Base-by-base conservation (phyloP, 2,113 vertebrate genomes). In the Cinclus mexicanus region DNA sequence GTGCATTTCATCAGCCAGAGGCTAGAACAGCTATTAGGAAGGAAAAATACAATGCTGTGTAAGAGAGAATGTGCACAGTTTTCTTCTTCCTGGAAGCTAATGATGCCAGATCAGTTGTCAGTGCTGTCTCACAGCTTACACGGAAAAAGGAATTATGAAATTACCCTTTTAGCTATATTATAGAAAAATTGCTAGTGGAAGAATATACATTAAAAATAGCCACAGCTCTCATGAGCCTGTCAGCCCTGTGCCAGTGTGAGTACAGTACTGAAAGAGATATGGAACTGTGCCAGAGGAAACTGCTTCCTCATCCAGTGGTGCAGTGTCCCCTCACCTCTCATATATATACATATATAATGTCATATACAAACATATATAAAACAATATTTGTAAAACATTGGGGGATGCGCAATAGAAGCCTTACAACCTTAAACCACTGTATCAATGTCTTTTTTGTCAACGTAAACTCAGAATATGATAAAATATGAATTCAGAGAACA, bases 31-130 rank as follows among this genome's bases (percentile, higher is more conserved):
- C 59, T 90, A 55, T 89, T 81, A 89, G 69, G 56, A 89, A 84
- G 52, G 64, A 52, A 89, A 96, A 78, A 65, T 56, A 63, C 52
- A 94, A 74, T 0, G 2, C 29, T 29, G 11, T 41, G 33, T 67
- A 70, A 93, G 68, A 83, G 18, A 57, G 2, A n/a, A 84, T 17
- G 33, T 15, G 29, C 1, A 3, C 11, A 28, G 61, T 71, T 91
- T 88, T 90, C 79, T 79, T 76, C 49, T 79, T 83, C 42, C 75
- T 90, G n/a, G 50, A 84, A 96, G 83, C 59, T 83, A 86, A 77
- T 83, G 31, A 77, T 11, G 11, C 50, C 57, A 26, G 44, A 49
- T 57, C n/a, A 49, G 42, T 86, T 93, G 56, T 88, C 75, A 50
- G 37, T 72, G 59, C 85, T 83, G 46, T 60, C 77, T 80, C 55